Conservation (phyloP, 2,888 invertebrate species). For the Frankliniella intonsa region DNA sequence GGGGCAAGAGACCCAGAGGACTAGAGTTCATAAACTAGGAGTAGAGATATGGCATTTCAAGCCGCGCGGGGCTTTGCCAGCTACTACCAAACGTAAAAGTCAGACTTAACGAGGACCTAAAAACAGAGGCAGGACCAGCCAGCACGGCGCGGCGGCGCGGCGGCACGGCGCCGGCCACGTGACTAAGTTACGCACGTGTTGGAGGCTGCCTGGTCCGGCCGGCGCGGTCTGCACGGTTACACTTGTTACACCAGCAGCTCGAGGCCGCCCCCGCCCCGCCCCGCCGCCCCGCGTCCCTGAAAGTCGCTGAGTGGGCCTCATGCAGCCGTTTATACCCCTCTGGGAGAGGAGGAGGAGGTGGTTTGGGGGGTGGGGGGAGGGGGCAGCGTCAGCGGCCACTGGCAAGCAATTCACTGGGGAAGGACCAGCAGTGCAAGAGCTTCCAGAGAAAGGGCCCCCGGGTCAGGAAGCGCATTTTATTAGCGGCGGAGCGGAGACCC, state of each 20-base stretch:
- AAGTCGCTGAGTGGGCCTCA: background rate
- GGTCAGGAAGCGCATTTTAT: too few species aligned
- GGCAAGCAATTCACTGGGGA: background rate
- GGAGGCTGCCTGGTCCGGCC: too few species aligned
- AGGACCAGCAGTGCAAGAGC: background rate
- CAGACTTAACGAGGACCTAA: too few species aligned
- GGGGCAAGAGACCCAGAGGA: too few species aligned
- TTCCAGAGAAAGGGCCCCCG: too few species aligned
- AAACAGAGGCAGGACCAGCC: background rate
- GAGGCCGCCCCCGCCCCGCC: background rate
- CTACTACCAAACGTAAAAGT: too few species aligned
- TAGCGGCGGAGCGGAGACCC: too few species aligned
- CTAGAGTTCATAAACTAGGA: too few species aligned
- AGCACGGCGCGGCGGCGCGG: background rate
- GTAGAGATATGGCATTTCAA: background rate
- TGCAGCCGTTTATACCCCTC: too few species aligned
- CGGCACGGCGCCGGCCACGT: too few species aligned
- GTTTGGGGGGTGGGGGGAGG: background rate
- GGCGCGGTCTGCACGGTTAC: background rate
- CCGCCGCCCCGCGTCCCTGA: background rate
- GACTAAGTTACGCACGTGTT: too few species aligned
- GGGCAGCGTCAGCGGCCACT: background rate
- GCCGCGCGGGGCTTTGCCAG: background rate
- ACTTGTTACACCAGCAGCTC: too few species aligned
- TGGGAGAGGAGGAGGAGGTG: background rate